Conservation (phyloP, 1,140 invertebrate species). For the Drosophila azteca region DNA sequence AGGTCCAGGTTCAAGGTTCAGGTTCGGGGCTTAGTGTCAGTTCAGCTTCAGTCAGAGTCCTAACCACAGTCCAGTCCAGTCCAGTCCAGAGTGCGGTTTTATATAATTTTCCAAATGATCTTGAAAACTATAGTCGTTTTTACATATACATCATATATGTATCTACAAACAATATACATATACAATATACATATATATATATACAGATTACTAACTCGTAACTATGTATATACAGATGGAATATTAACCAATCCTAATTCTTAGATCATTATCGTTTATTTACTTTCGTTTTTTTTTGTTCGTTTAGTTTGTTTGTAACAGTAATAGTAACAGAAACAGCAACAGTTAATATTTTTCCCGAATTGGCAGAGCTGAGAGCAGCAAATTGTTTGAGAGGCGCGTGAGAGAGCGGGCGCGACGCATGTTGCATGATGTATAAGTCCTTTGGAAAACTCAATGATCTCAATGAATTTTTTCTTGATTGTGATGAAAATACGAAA, state of each 20-base stretch:
- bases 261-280: conserved; percentile 39
- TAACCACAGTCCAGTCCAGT: conserved; percentile 48
- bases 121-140: conserved; percentile 83
- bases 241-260: conserved; percentile 64
- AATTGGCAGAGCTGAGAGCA: conserved; percentile 21
- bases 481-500: conserved; percentile 55
- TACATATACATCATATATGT: conserved; percentile 53
- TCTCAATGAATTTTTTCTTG: conserved; percentile 79
- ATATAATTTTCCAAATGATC: conserved; percentile 83
- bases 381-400: conserved; percentile 22
- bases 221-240: conserved; percentile 53
- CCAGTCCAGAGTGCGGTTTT: conserved; percentile 58
- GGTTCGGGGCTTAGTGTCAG: conserved; percentile 8
- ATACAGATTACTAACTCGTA: conserved; percentile 38
- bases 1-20: conserved; percentile 8
- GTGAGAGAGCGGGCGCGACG: conserved; percentile 59
- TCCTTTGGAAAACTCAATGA: conserved; percentile 76
- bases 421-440: conserved; percentile 66
- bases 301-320: conserved; percentile 9
- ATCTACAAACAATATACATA: conserved; percentile 36
- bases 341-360: conserved; percentile 28
- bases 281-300: conserved; percentile 18
- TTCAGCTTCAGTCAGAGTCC: conserved; percentile 36
- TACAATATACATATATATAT: conserved; percentile 35
- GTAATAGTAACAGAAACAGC: conserved; percentile 12